Conservation (phyloP, 2,113 vertebrate species). For the Anseranas semipalmata region DNA sequence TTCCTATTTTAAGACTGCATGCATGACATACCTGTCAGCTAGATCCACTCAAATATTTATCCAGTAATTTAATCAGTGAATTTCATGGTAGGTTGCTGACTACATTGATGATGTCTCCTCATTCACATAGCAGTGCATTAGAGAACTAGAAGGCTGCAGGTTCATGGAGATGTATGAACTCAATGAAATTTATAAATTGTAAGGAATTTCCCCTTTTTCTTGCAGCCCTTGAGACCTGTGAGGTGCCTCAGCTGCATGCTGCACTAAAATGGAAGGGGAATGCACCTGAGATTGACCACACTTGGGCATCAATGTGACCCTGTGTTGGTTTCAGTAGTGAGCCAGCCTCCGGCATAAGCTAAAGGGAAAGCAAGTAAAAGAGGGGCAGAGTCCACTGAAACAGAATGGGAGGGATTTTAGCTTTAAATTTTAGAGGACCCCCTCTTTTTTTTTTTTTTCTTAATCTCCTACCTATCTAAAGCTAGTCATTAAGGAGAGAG, state of each 20-base stretch:
- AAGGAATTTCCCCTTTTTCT: neutral
- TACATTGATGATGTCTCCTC: conserved; percentile 19
- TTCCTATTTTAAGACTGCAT: conserved; percentile 52
- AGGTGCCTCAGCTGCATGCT: neutral
- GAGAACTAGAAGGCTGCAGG: neutral
- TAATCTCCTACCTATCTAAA: neutral
- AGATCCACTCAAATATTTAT: conserved; percentile 55
- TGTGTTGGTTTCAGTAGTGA: neutral
- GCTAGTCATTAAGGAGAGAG: neutral
- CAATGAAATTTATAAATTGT: neutral
- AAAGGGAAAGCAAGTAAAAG: neutral
- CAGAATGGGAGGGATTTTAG: neutral
- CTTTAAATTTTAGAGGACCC: neutral
- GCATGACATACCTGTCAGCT: conserved; percentile 48
- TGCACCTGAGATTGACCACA: neutral
- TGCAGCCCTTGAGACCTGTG: neutral
- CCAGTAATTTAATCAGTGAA: conserved; percentile 33
- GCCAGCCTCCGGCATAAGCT: rapidly evolving
- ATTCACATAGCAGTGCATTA: rapidly evolving
- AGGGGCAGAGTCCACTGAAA: neutral
- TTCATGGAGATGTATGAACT: neutral
- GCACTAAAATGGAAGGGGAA: neutral
- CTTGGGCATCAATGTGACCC: neutral
- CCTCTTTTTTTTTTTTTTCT: neutral
- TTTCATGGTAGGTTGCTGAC: conserved; percentile 23